Evolutionary conservation across 2,888 invertebrate genomes (phyloP).

Genomic region (Buathra laborator): DNA sequence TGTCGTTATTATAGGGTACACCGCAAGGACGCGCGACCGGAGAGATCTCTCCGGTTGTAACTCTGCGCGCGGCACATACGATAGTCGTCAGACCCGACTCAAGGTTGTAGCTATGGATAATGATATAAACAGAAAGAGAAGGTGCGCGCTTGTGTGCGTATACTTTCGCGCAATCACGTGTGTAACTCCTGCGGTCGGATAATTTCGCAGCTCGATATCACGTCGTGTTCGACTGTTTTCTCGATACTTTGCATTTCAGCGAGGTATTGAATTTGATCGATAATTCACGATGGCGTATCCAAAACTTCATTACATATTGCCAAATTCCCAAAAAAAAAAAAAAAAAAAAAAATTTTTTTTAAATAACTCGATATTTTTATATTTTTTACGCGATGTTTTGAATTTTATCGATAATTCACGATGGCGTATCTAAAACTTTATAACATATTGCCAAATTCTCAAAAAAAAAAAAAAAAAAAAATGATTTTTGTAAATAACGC

Average conservation of each 20-base stretch:
- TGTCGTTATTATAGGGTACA: constrained; percentile 16
- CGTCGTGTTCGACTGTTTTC: neutral
- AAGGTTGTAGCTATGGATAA: constrained; percentile 14
- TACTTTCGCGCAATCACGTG: neutral
- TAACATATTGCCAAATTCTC: too few relatives aligned
- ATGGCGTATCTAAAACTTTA: neutral
- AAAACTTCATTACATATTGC: too few relatives aligned
- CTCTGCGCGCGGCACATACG: neutral
- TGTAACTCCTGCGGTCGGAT: constrained; percentile 6
- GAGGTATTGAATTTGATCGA: neutral
- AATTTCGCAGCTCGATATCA: neutral
- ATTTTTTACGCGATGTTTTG: neutral
- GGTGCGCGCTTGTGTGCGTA: neutral
- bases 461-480: neutral
- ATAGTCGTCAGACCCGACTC: constrained; percentile 2
- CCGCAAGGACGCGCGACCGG: constrained; percentile 22
- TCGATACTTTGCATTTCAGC: neutral
- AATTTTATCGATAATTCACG: neutral
- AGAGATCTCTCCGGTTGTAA: neutral
- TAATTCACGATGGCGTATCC: neutral
- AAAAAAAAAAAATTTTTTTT: too few relatives aligned
- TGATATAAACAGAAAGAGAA: constrained; percentile 12
- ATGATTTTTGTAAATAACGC: too few relatives aligned
- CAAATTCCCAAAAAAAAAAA: neutral
- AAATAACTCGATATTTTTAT: neutral